Evolutionary conservation across 1,140 invertebrate species (phyloP).

Genomic region (Drosophila ogumai): DNA sequence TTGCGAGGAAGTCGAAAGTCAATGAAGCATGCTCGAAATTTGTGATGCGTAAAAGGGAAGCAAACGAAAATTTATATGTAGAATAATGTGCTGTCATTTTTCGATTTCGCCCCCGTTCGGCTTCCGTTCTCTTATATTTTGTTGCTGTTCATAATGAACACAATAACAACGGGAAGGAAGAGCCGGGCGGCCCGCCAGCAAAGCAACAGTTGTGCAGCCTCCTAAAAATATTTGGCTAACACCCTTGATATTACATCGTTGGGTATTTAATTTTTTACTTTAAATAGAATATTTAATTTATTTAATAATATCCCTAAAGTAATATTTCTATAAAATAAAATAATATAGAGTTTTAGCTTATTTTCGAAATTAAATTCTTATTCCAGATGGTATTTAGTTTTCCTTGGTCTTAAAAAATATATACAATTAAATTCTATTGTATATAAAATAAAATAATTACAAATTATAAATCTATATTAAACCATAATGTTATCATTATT

Average conservation of each 20-base stretch:
- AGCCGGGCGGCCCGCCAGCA: not conserved
- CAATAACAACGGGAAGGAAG: slow-evolving; percentile 20
- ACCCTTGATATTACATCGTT: slow-evolving; percentile 1
- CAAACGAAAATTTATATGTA: slow-evolving; percentile 55
- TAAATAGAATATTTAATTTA: not conserved
- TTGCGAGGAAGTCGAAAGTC: slow-evolving; percentile 63
- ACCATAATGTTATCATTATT: not conserved
- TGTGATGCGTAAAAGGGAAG: slow-evolving; percentile 66
- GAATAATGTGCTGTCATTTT: slow-evolving; percentile 65
- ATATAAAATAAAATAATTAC: not conserved
- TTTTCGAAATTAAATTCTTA: not conserved
- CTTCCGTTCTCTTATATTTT: slow-evolving; percentile 8
- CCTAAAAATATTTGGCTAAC: slow-evolving; percentile 5
- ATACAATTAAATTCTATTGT: no score
- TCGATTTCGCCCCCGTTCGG: slow-evolving; percentile 21
- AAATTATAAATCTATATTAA: no score
- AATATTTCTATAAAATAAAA: no score
- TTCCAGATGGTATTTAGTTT: not conserved
- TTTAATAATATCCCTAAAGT: not conserved
- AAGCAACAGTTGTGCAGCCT: slow-evolving; percentile 55
- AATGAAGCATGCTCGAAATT: slow-evolving; percentile 75
- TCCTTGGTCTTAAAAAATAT: not conserved
- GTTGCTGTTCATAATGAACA: slow-evolving; percentile 52
- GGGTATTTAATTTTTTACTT: not conserved
- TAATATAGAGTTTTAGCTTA: not conserved